These are phyloP conservation scores for Pantala flavescens DNA, from an alignment of 1,140 invertebrate species.

Conservation along the genomic window DNA sequence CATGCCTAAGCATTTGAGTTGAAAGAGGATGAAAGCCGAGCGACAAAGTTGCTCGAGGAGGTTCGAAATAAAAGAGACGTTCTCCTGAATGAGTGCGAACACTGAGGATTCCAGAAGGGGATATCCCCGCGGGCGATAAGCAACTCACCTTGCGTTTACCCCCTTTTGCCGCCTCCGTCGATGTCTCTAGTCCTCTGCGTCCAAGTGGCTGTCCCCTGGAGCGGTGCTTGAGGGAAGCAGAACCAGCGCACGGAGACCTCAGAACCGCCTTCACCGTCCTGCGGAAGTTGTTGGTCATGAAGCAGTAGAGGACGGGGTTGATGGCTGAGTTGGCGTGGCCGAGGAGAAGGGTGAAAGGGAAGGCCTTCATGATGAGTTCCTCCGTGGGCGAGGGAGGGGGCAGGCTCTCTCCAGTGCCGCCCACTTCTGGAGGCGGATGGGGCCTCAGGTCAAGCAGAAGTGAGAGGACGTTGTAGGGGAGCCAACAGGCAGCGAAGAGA, in stretches of 20 bases:
- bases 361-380: conserved; percentile 25
- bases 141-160: conserved; percentile 3
- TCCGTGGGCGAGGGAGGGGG: conserved; percentile 42
- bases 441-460: conserved; percentile 50
- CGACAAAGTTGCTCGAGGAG: too few species aligned
- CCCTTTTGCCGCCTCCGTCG: background rate
- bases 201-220: background rate
- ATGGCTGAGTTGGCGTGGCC: conserved; percentile 73
- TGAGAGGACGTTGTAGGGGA: conserved; percentile 62
- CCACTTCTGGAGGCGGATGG: conserved; percentile 24
- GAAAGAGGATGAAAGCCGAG: too few species aligned
- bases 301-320: conserved; percentile 80
- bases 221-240: background rate
- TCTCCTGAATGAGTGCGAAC: too few species aligned
- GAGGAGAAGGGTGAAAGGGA: conserved; percentile 40
- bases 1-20: too few species aligned
- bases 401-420: conserved; percentile 31
- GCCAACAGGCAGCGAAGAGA: conserved; percentile 65
- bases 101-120: too few species aligned
- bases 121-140: background rate
- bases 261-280: background rate
- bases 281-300: conserved; percentile 78
- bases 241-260: background rate
- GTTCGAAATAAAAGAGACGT: too few species aligned
- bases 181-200: background rate